These are phyloP conservation scores for Melipona bicolor DNA, from an alignment of 2,888 invertebrate species.

Conservation along the genomic window DNA sequence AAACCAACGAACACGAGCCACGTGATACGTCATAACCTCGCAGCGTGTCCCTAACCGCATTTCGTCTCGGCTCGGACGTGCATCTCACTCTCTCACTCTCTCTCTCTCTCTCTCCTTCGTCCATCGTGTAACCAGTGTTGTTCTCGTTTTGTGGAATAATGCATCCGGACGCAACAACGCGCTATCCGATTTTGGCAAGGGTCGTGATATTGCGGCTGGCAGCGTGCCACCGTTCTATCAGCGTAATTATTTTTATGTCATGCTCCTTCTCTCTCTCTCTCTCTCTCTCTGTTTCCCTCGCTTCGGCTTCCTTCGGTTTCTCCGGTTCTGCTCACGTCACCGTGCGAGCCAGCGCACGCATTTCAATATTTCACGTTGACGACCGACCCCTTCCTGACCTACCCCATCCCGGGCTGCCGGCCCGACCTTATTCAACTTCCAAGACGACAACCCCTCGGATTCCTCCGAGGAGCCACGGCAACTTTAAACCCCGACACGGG, in stretches of 20 bases:
- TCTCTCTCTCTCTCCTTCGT: background rate
- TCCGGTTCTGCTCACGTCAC: conserved; percentile 23
- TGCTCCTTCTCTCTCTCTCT: conserved; percentile 6
- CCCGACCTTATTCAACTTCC: conserved; percentile 23
- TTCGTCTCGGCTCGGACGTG: conserved; percentile 49
- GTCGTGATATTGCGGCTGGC: conserved; percentile 69
- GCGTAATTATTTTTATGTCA: conserved; percentile 79
- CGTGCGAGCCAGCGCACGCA: conserved; percentile 37
- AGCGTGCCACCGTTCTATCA: conserved; percentile 77
- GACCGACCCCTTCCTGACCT: conserved; percentile 36
- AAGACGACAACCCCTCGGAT: background rate
- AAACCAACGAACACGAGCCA: conserved; percentile 42
- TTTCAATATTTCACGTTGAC: conserved; percentile 55
- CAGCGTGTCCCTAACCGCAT: conserved; percentile 19
- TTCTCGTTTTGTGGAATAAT: conserved; percentile 68
- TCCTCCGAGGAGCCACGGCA: background rate
- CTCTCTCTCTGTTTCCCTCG: background rate
- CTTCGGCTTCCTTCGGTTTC: no score
- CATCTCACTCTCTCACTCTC: background rate
- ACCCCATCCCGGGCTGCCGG: background rate
- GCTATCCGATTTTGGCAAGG: conserved; percentile 79
- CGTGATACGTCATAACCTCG: conserved; percentile 44
- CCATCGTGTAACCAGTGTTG: background rate
- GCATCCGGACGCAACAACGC: conserved; percentile 77
- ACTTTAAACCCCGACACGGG: background rate